Base-by-base conservation (phyloP, 92 coral and sea anemone species). In the Zoanthus sociatus region DNA sequence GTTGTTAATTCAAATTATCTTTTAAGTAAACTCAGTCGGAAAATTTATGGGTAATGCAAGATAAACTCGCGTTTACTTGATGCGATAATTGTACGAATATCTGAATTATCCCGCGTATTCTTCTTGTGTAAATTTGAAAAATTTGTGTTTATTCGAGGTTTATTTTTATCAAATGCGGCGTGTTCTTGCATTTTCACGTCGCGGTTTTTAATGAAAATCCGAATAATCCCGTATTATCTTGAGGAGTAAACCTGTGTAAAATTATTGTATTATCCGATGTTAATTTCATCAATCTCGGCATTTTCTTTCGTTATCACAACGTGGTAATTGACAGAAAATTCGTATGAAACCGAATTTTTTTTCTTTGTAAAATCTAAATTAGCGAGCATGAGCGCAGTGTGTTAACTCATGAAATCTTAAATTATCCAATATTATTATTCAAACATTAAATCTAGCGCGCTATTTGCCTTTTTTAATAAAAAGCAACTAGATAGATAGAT, bases 31-130 rank as follows among this genome's bases (percentile, higher is more conserved):
- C 18, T 63, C 69, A 63, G 69, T 63, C 69, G 69, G 69, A 63
- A 63, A 63, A 63, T 66, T 66, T 66, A 26, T 66, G 71, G 71
- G 7, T 66, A 20, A 66, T 66, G 32, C 31, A 0, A 66, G 18
- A 17, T 66, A 66, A n/a, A 66, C 71, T 66, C 32, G 71, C 71
- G 37, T 63, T 63, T 66, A 66, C 37, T 66, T 66, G 71, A 66
- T 66, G 71, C 71, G 71, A 66, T 66, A 17, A 18, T 10, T 26
- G 8, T 66, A 66, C 13, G 71, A 18, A 17, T 66, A 66, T 66
- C 71, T 66, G 33, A n/a, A 66, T 66, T 66, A 66, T 66, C 33
- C 71, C 71, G 71, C 71, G 37, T 66, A n/a, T 66, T 17, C 37
- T n/a, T 18, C 71, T 20, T 66, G 71, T 66, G 71, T 5, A 66